A percentile compares a stretch with the other conserved stretches of the same genome.
phyloP scores from a whole-genome alignment of 2,888 invertebrate genomes.

The Colostygia pectinataria region DNA sequence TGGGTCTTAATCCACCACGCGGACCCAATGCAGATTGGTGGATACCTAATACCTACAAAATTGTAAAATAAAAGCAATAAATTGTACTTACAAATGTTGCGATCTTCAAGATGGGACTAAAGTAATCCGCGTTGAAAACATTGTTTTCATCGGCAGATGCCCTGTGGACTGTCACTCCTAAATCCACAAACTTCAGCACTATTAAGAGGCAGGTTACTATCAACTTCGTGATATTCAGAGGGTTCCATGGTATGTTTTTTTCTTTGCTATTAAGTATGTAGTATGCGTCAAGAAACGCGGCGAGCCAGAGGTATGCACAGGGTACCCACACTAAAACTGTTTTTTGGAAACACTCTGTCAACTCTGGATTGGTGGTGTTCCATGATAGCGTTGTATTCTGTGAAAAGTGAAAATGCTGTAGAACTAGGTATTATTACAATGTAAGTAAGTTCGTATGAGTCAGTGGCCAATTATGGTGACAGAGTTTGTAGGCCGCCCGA shows the following conservation, averaged over 20 bases:
- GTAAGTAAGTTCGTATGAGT: too few relatives aligned
- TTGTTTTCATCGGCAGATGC: conserved; percentile 73
- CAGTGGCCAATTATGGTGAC: too few relatives aligned
- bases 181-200: conserved; percentile 86
- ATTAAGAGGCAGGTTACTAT: conserved; percentile 85
- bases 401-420: conserved; percentile 45
- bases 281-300: conserved; percentile 88
- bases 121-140: conserved; percentile 88
- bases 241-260: conserved; percentile 90
- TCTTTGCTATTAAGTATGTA: conserved; percentile 90
- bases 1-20: too few relatives aligned
- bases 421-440: too few relatives aligned
- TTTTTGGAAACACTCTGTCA: conserved; percentile 96
- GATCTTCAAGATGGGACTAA: conserved; percentile 90
- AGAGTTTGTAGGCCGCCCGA: too few relatives aligned
- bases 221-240: conserved; percentile 87
- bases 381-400: conserved; percentile 91
- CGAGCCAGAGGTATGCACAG: conserved; percentile 91
- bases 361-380: conserved; percentile 91
- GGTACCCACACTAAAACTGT: conserved; percentile 96
- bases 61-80: too few relatives aligned
- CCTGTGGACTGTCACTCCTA: conserved; percentile 84
- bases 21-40: too few relatives aligned
- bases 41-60: too few relatives aligned
- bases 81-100: conserved; percentile 90